These are phyloP conservation scores for Drosophila fungiperda DNA, from an alignment of 2,888 invertebrate species.

Conservation along the genomic window DNA sequence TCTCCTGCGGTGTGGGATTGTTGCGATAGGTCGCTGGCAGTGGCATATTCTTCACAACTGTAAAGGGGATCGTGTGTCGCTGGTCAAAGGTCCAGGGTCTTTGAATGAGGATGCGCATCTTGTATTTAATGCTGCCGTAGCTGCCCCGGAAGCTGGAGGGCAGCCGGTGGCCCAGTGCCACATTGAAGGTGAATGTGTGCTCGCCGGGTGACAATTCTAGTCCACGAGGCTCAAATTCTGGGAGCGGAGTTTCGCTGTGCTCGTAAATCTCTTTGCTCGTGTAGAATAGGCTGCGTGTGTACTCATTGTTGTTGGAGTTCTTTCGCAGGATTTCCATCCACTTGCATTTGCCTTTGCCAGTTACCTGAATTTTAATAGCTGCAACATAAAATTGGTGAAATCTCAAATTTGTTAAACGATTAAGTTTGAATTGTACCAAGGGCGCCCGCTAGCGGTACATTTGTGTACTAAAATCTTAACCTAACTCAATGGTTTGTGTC, in stretches of 20 bases:
- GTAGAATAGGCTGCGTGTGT: conserved; percentile 82
- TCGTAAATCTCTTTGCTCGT: conserved; percentile 84
- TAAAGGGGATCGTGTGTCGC: conserved; percentile 82
- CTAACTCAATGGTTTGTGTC: not conserved
- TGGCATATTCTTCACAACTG: conserved; percentile 81
- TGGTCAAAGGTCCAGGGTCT: conserved; percentile 85
- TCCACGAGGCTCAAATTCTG: conserved; percentile 83
- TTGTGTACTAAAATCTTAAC: not conserved
- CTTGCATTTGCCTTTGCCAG: conserved; percentile 85
- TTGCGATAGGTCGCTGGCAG: conserved; percentile 66
- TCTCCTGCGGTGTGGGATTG: conserved; percentile 76
- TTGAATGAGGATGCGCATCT: conserved; percentile 83
- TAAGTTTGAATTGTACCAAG: not conserved
- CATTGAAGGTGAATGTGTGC: conserved; percentile 81
- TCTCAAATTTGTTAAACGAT: not conserved
- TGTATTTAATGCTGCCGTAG: conserved; percentile 84
- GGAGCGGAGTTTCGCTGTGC: conserved; percentile 79
- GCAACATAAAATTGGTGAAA: conserved; percentile 22
- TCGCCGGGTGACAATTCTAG: conserved; percentile 82
- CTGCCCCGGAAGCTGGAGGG: conserved; percentile 84
- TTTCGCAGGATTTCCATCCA: conserved; percentile 84
- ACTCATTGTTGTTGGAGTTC: conserved; percentile 80
- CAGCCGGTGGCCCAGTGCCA: conserved; percentile 78
- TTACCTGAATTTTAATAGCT: conserved; percentile 84
- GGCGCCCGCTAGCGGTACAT: conserved; percentile 5